Base-by-base conservation (phyloP, 2,797 vertebrate genomes). In the Enteromius radiatus region DNA sequence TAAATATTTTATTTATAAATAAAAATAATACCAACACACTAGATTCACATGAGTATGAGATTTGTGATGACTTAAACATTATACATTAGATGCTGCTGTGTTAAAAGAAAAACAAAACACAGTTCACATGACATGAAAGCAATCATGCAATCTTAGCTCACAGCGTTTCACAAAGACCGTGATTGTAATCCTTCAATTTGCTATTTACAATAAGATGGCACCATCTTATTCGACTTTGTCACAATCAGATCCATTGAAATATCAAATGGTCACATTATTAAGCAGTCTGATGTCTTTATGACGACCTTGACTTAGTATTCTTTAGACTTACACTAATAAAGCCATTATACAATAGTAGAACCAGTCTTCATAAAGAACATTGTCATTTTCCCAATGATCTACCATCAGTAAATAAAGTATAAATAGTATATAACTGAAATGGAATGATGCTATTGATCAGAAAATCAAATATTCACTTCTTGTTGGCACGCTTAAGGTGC, bases 1-100 rank as follows among this genome's bases (percentile, higher is more conserved):
- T 86, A 94, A 93, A 92, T 83, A 33, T 85, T 83, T 83, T 76
- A 89, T 95, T 94, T 90, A 91, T 92, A 92, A 93, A 92, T 87
- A 90, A 90, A 90, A 90, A 81, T 43, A 69, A 77, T 26, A 68
- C 74, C 81, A 85, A 56, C 80, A 61, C 71, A 81, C 41, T 31
- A 82, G 31, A 74, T 65, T 80, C 31, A 90, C 83, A 52, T 79
- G 84, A 73, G 88, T 80, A 78, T 79, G 69, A 78, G 85, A 64
- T 83, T 70, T 82, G 76, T 71, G 61, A 83, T 77, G 33, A 77
- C 61, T 75, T 80, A 31, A 47, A 85, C 36, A 56, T 78, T 73
- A 74, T 71, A 81, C 49, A 81, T 86, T 41, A 73, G 64, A 82
- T 84, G 81, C 80, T 86, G 59, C 43, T 17, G 78, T 80, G 47